Evolutionary conservation across 2,797 vertebrate species (phyloP).

Genomic region (Pagetopsis macropterus): DNA sequence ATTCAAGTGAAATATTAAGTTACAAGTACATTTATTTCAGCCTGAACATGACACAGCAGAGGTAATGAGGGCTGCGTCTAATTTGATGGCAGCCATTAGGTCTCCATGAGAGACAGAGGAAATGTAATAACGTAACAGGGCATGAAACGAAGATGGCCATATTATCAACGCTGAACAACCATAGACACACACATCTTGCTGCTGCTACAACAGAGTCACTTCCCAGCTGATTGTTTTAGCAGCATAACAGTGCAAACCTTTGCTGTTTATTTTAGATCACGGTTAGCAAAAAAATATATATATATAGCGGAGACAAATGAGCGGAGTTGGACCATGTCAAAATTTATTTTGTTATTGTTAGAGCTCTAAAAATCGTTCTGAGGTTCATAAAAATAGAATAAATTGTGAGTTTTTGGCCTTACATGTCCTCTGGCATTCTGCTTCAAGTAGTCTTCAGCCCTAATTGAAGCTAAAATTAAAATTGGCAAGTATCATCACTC

Average conservation of each 20-base stretch:
- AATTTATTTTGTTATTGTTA: not conserved
- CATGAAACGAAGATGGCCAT: conserved; percentile 73
- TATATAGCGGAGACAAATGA: not conserved
- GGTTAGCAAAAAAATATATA: not conserved
- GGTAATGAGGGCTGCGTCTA: conserved; percentile 62
- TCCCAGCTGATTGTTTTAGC: conserved; percentile 40
- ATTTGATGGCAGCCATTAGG: conserved; percentile 42
- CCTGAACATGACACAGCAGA: conserved; percentile 59
- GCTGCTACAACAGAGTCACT: conserved; percentile 42
- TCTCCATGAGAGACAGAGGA: conserved; percentile 51
- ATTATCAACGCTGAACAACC: conserved; percentile 61
- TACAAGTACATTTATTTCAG: conserved; percentile 13
- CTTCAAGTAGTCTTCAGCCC: not conserved
- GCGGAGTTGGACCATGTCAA: not conserved
- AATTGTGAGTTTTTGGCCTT: not conserved
- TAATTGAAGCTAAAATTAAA: too few relatives aligned
- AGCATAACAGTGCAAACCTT: conserved; percentile 9
- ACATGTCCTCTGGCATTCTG: not conserved
- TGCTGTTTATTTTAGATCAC: conserved; percentile 15
- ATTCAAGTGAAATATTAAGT: not conserved
- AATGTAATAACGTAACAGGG: conserved; percentile 69
- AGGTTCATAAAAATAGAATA: not conserved
- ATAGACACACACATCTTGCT: conserved; percentile 46
- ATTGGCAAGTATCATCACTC: not conserved
- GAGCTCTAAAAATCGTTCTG: not conserved